These are phyloP conservation scores for Spinus olivaceus DNA, from an alignment of 2,797 vertebrate genomes.

Conservation along the genomic window DNA sequence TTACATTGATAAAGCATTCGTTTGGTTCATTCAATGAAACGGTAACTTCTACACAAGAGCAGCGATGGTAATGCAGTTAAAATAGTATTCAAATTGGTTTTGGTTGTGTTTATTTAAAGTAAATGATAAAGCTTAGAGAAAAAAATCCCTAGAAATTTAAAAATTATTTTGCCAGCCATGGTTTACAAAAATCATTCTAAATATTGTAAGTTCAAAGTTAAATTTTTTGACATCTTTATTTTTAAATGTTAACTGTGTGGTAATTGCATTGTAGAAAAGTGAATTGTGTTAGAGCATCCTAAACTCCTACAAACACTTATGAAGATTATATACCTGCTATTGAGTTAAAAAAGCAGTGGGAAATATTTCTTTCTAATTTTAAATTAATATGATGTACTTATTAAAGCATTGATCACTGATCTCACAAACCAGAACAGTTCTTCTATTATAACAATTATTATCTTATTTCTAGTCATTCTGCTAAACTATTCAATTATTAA, in stretches of 20 bases:
- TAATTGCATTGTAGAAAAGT: background rate
- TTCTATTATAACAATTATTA: background rate
- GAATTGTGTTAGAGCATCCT: background rate
- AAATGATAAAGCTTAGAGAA: background rate
- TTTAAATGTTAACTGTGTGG: background rate
- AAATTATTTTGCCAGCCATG: background rate
- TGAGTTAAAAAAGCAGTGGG: background rate
- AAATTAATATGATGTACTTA: background rate
- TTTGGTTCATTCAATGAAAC: conserved; percentile 49
- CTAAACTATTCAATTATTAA: background rate
- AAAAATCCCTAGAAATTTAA: background rate
- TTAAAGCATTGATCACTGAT: background rate
- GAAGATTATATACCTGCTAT: background rate
- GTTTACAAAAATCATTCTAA: background rate
- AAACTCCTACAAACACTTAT: background rate
- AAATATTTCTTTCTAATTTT: background rate
- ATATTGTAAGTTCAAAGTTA: background rate
- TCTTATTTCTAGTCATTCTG: background rate
- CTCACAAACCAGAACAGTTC: background rate
- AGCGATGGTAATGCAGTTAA: background rate
- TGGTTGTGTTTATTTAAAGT: background rate
- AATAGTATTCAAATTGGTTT: background rate
- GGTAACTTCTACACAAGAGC: background rate
- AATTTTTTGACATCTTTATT: background rate
- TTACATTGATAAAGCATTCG: conserved; percentile 61